Evolutionary conservation across 2,797 vertebrate species (phyloP).

Genomic region (Lemur catta): DNA sequence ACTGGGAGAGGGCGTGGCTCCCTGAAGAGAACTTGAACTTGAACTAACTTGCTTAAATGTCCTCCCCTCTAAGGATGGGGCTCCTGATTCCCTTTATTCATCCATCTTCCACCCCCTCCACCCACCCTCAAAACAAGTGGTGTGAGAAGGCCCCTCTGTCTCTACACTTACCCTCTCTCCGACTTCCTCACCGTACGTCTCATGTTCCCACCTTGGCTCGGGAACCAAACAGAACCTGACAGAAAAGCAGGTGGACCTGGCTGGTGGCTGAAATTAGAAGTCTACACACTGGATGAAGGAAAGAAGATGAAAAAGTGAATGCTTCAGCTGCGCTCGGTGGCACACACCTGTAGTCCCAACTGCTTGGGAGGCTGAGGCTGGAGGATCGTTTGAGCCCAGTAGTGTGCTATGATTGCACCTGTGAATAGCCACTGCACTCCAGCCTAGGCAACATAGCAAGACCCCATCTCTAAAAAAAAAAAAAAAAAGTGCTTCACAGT

Average conservation of each 20-base stretch:
- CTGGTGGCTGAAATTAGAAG: not conserved
- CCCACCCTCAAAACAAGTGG: not conserved
- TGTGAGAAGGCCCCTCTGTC: not conserved
- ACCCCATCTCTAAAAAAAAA: not conserved
- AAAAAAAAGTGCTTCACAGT: not conserved
- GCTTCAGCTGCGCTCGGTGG: not conserved
- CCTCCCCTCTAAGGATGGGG: accelerated
- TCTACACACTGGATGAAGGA: not conserved
- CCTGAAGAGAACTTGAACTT: not conserved
- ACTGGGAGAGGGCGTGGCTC: not conserved
- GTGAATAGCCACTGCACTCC: not conserved
- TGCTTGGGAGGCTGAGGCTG: not conserved
- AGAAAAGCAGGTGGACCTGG: not conserved
- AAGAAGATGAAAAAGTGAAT: not conserved
- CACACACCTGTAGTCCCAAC: not conserved
- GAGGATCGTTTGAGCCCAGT: not conserved
- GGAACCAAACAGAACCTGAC: not conserved
- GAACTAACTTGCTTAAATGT: not conserved
- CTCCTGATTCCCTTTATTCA: not conserved
- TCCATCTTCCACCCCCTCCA: not conserved
- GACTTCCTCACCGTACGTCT: accelerated
- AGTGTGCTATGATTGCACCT: not conserved
- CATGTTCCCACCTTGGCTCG: not conserved
- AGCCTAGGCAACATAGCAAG: not conserved
- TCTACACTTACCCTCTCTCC: not conserved